Evolutionary conservation across 2,113 vertebrate genomes (phyloP).

Genomic region (Mus pahari): DNA sequence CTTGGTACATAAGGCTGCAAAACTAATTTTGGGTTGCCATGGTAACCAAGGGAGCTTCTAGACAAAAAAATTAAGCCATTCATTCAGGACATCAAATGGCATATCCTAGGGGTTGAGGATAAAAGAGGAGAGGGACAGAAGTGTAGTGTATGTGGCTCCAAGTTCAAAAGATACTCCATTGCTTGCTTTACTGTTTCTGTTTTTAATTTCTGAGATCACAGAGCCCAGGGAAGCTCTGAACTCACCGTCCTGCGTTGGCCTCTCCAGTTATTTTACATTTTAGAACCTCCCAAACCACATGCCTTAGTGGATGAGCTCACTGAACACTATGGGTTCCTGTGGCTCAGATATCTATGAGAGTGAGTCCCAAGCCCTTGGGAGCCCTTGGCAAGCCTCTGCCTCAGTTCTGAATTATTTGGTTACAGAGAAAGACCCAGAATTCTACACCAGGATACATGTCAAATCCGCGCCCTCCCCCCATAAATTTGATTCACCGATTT

Average conservation of each 20-base stretch:
- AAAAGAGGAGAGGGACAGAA: neutral
- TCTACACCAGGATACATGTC: constrained; percentile 17
- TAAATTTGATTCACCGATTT: neutral
- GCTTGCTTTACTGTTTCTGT: neutral
- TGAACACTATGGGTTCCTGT: neutral
- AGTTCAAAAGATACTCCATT: neutral
- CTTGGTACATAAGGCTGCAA: constrained; percentile 55
- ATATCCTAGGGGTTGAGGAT: neutral
- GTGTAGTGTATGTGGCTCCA: neutral
- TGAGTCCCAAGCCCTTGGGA: neutral
- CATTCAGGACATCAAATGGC: constrained; percentile 53
- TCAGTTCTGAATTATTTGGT: constrained; percentile 55
- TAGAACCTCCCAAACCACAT: constrained; percentile 43
- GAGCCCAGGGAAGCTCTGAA: neutral
- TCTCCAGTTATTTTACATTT: neutral
- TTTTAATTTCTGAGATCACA: neutral
- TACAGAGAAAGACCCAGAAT: constrained; percentile 35
- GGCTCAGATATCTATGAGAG: neutral
- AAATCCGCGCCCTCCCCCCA: neutral
- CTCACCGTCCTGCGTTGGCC: neutral
- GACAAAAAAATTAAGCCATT: constrained; percentile 68
- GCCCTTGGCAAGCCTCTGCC: constrained; percentile 50
- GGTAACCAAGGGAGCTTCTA: constrained; percentile 70
- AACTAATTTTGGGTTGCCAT: constrained; percentile 78
- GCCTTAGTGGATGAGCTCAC: neutral